These are phyloP conservation scores for Zygothrica quintamaculata DNA, from an alignment of 2,888 invertebrate species.

Conservation along the genomic window DNA sequence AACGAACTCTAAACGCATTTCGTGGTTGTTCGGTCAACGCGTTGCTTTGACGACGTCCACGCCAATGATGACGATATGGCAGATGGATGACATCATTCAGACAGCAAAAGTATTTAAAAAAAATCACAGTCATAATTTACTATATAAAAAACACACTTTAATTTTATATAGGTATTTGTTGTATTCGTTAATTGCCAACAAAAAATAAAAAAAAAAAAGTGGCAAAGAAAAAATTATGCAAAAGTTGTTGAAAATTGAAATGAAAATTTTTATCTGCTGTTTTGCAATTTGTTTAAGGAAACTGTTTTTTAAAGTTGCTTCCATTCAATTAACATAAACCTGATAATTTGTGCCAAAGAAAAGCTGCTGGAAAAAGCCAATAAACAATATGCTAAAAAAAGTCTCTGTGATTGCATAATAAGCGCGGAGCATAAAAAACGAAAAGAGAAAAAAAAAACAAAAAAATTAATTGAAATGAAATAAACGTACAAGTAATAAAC, in stretches of 20 bases:
- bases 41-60: constrained; percentile 28
- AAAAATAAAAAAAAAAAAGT: too few relatives aligned
- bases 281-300: constrained; percentile 31
- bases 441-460: constrained; percentile 47
- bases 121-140: constrained; percentile 73
- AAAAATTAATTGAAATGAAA: constrained; percentile 66
- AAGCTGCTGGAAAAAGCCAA: constrained; percentile 54
- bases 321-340: constrained; percentile 54
- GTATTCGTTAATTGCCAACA: constrained; percentile 27
- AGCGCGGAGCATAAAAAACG: constrained; percentile 52
- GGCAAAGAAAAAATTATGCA: too few relatives aligned
- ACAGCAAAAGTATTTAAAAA: constrained; percentile 44
- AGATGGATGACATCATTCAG: constrained; percentile 66
- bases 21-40: constrained; percentile 38
- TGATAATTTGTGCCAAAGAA: constrained; percentile 42
- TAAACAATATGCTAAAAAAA: constrained; percentile 72
- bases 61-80: constrained; percentile 28
- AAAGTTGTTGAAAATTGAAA: constrained; percentile 20
- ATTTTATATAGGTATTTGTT: constrained; percentile 23
- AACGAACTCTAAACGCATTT: constrained; percentile 23
- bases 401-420: constrained; percentile 73
- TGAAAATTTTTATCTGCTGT: constrained; percentile 52
- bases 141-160: constrained; percentile 66
- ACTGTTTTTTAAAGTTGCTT: constrained; percentile 33
- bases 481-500: constrained; percentile 55